Conservation (phyloP, 1,140 invertebrate genomes). For the Scaptomyza graminum region DNA sequence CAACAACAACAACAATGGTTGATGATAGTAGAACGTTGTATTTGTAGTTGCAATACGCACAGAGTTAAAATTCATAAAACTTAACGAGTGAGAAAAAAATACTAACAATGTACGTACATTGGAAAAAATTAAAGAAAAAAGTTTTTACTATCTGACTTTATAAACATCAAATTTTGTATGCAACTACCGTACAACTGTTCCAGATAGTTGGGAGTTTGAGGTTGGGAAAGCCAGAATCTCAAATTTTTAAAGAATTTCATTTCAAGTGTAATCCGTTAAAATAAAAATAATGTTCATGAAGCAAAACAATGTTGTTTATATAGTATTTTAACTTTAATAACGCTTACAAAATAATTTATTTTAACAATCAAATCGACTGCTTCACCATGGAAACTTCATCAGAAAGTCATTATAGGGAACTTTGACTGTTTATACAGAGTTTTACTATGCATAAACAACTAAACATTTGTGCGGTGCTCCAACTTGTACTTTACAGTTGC, state of each 20-base stretch:
- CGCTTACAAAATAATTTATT: neutral
- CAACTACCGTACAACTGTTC: neutral
- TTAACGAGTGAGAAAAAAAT: constrained; percentile 1
- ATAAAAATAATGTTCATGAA: too few species aligned
- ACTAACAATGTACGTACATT: neutral
- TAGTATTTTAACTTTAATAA: too few species aligned
- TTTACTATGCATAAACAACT: constrained; percentile 19
- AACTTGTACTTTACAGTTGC: constrained; percentile 24
- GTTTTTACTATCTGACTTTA: too few species aligned
- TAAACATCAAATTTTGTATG: neutral
- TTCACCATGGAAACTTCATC: constrained; percentile 16
- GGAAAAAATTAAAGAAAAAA: neutral
- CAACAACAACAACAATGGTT: constrained; percentile 5
- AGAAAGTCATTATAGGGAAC: constrained; percentile 34
- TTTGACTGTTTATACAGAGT: constrained; percentile 2
- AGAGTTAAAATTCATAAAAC: constrained; percentile 29
- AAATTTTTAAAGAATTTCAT: neutral
- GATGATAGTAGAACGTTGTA: constrained; percentile 6
- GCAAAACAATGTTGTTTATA: too few species aligned
- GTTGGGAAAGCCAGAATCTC: neutral
- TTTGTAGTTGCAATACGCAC: constrained; percentile 3
- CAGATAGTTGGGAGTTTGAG: neutral
- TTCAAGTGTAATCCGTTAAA: too few species aligned
- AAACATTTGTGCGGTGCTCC: constrained; percentile 28
- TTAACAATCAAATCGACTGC: neutral